Evolutionary conservation across 1,140 invertebrate species (phyloP).

Genomic region (Lordiphosa stackelbergi): DNA sequence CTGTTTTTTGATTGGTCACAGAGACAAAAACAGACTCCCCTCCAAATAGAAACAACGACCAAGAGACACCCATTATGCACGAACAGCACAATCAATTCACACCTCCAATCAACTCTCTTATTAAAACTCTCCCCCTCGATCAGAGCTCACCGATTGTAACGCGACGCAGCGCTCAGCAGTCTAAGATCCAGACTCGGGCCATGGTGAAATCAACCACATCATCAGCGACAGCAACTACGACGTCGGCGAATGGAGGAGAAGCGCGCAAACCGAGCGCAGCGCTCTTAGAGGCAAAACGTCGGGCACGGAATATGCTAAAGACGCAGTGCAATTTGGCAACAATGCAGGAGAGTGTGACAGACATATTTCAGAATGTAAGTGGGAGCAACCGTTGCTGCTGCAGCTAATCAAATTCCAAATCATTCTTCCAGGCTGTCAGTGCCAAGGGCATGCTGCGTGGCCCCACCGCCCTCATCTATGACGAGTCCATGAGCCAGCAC

Average conservation of each 20-base stretch:
- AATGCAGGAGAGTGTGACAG: conserved; percentile 76
- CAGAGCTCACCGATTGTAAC: conserved; percentile 78
- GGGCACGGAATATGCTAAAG: conserved; percentile 78
- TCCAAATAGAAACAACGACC: too few relatives aligned
- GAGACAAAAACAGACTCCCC: too few relatives aligned
- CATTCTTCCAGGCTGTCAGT: conserved; percentile 81
- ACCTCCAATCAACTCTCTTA: not conserved
- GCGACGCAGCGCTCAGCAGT: conserved; percentile 80
- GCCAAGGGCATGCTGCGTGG: conserved; percentile 80
- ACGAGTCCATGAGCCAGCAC: conserved; percentile 87
- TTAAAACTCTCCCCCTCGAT: not conserved
- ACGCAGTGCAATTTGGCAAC: conserved; percentile 72
- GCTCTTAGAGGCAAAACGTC: conserved; percentile 80
- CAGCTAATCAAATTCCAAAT: not conserved
- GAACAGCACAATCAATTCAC: not conserved
- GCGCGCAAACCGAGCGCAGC: conserved; percentile 78
- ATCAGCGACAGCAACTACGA: conserved; percentile 26
- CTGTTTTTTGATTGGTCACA: too few relatives aligned
- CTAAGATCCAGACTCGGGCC: conserved; percentile 81
- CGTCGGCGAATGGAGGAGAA: conserved; percentile 16
- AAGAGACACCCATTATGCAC: not conserved
- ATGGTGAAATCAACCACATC: conserved; percentile 77
- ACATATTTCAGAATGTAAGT: conserved; percentile 81
- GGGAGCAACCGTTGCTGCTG: not conserved
- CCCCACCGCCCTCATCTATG: conserved; percentile 87